Base-by-base conservation (phyloP, 2,888 invertebrate genomes). In the Aquatica leii region DNA sequence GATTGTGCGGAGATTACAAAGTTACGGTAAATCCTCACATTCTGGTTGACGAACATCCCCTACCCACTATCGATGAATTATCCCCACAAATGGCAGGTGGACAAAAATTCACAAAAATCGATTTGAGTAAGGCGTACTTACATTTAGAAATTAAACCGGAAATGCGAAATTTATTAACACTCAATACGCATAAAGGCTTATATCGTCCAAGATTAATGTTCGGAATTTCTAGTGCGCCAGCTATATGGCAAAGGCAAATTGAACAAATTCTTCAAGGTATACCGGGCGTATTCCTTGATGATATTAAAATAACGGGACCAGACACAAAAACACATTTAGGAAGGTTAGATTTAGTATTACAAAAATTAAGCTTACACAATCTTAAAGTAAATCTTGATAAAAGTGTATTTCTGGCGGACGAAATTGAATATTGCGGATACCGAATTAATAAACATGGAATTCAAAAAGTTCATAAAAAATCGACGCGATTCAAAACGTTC, bases 141-240 rank as follows among this genome's bases (percentile, higher is more conserved):
- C 46, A 46, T 37, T 9, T 37, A 9, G 11, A 37, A n/a, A n/a
- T 37, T 6, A 37, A 37, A 9, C 5, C 3, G 2, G 37, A 37
- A 37, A 37, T 46, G 15, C 3, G 18, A 18, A 46, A 8, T 17
- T 9, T 46, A 15, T 17, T 37, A 12, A 37, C 37, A 5, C 20
- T 56, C 3, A 48, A 56, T 24, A 56, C 56, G 2, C 55, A 41
- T 1, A 41, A 21, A 24, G 43, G 55, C 9, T 55, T 55, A 17
- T 55, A 55, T 31, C 31, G 24, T 21, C 24, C 20, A 17, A 46
- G 56, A 20, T 49, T 20, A 20, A 49, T 49, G 5, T 37, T 37
- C 11, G 37, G 37, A 12, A n/a, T 48, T 9, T 37, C 54, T 1
- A 40, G 14, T 40, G 54, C 54, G 18, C 40, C 21, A 1, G 54